A percentile compares a stretch with the other conserved stretches of the same genome.
These are phyloP conservation scores for Meloidogyne hapla DNA, from an alignment of 1,140 invertebrate species.

Conservation along the genomic window DNA sequence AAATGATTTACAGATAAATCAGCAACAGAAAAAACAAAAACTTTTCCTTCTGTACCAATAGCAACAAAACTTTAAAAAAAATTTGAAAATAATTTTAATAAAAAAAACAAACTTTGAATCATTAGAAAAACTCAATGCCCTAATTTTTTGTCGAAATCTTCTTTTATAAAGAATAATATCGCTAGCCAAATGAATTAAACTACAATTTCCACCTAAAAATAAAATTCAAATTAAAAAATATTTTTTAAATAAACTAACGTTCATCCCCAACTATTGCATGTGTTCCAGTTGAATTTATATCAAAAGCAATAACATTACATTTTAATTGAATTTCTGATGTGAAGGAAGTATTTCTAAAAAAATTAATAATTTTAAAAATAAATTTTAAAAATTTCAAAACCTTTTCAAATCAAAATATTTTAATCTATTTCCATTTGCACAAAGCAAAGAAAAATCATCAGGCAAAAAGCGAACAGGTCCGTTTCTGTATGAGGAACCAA, in stretches of 20 bases:
- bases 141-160: conserved; percentile 16
- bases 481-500: conserved; percentile 41
- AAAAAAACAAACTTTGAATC: conserved; percentile 38
- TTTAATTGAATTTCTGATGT: conserved; percentile 30
- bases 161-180: conserved; percentile 29
- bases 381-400: conserved; percentile 15
- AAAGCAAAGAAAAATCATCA: conserved; percentile 28
- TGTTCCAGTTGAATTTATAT: conserved; percentile 37
- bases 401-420: conserved; percentile 42
- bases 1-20: conserved; percentile 28
- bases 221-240: neutral
- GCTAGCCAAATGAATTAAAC: conserved; percentile 34
- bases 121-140: conserved; percentile 31
- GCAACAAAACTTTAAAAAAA: conserved; percentile 28
- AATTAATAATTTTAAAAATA: conserved; percentile 10
- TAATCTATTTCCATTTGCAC: conserved; percentile 40
- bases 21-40: conserved; percentile 34
- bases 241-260: conserved; percentile 9
- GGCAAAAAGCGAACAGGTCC: conserved; percentile 36
- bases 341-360: conserved; percentile 38
- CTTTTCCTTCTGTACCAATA: conserved; percentile 28
- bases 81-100: neutral
- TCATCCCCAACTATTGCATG: conserved; percentile 43
- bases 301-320: conserved; percentile 35
- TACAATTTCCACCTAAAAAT: conserved; percentile 30